Evolutionary conservation across 1,140 invertebrate genomes (phyloP).

Genomic region (Telenomus remus): DNA sequence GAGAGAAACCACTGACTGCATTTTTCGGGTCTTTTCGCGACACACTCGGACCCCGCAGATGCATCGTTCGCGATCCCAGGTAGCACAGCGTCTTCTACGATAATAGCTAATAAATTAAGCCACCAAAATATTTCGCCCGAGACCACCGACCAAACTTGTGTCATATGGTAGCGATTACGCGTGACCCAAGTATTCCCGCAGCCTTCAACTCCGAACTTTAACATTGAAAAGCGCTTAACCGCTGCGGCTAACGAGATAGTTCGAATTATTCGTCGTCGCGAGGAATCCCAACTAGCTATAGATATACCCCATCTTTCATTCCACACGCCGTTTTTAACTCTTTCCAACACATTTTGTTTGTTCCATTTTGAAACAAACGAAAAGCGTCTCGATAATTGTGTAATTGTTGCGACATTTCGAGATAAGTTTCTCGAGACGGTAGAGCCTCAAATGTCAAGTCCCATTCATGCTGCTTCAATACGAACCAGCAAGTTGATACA

Average conservation of each 20-base stretch:
- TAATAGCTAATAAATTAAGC: conserved; percentile 74
- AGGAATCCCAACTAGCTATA: conserved; percentile 10
- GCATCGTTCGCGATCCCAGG: conserved; percentile 60
- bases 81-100: conserved; percentile 71
- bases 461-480: too few species aligned
- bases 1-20: conserved; percentile 34
- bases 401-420: too few species aligned
- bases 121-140: conserved; percentile 59
- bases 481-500: too few species aligned
- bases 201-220: conserved; percentile 38
- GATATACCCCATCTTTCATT: not conserved
- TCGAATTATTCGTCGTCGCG: conserved; percentile 32
- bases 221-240: conserved; percentile 59
- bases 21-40: conserved; percentile 55
- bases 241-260: conserved; percentile 47
- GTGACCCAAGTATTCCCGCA: conserved; percentile 34
- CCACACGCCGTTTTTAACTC: too few species aligned
- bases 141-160: conserved; percentile 64
- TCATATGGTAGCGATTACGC: conserved; percentile 58
- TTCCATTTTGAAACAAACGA: too few species aligned
- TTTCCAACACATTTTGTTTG: too few species aligned
- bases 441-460: too few species aligned
- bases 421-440: too few species aligned
- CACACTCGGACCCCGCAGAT: conserved; percentile 16
- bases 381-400: too few species aligned